phyloP scores from a whole-genome alignment of 1,140 invertebrate genomes.

The Drosophila pruinosa region DNA sequence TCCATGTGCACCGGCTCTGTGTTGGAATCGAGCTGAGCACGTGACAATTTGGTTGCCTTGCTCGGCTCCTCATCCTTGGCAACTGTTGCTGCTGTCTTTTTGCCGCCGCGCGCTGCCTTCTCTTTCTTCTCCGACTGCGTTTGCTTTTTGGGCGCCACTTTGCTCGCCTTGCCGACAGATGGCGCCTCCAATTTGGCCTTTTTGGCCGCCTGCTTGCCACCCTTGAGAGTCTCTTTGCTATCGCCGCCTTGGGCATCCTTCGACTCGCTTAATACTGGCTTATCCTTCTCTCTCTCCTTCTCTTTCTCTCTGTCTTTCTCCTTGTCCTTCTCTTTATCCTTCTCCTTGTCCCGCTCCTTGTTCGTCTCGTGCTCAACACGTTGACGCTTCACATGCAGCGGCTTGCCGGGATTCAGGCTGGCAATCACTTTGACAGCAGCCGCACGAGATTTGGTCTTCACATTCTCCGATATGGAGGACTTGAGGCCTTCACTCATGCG shows the following conservation, averaged over 20 bases:
- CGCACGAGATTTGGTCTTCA: constrained; percentile 80
- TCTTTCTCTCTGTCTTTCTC: constrained; percentile 21
- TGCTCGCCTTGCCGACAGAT: not conserved
- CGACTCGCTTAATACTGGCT: constrained; percentile 17
- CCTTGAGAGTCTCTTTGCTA: constrained; percentile 37
- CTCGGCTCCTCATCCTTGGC: not conserved
- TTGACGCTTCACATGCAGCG: constrained; percentile 45
- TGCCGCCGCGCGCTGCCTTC: not conserved
- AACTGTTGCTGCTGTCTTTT: constrained; percentile 8
- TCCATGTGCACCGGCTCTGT: constrained; percentile 78
- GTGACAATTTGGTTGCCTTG: not conserved
- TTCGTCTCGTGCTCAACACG: constrained; percentile 32
- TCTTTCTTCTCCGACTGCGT: not conserved
- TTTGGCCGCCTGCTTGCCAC: constrained; percentile 36
- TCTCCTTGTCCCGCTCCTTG: constrained; percentile 1
- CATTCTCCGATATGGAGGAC: constrained; percentile 82
- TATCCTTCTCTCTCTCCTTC: constrained; percentile 4
- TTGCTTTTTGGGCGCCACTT: constrained; percentile 12
- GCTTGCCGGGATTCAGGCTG: constrained; percentile 60
- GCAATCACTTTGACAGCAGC: constrained; percentile 79
- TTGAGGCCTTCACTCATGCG: constrained; percentile 66
- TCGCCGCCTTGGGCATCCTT: constrained; percentile 17
- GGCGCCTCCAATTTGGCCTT: constrained; percentile 38
- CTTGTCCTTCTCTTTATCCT: constrained; percentile 9
- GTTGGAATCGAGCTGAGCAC: constrained; percentile 57